phyloP scores from a whole-genome alignment of 2,888 invertebrate species.

The Hirtodrosophila trivittata region DNA sequence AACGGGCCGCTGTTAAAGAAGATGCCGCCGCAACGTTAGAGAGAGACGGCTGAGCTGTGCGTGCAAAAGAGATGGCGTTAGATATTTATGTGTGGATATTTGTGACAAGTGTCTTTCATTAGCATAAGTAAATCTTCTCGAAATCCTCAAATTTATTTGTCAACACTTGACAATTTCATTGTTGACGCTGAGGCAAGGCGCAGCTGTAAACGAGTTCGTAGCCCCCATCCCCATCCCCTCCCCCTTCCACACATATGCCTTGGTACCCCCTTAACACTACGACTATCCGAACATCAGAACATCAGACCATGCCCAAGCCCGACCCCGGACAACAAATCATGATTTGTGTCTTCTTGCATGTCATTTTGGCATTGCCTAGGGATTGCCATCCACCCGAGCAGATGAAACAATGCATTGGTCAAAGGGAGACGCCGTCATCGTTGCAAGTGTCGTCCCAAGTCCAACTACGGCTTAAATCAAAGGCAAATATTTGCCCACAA shows the following conservation, averaged over 20 bases:
- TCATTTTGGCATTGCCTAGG: slow-evolving; percentile 51
- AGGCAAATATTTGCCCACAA: slow-evolving; percentile 74
- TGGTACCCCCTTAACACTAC: background rate
- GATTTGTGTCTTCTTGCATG: slow-evolving; percentile 67
- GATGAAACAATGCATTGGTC: slow-evolving; percentile 57
- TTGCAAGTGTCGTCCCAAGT: slow-evolving; percentile 30
- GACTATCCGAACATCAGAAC: background rate
- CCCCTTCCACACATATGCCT: background rate
- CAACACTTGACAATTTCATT: slow-evolving; percentile 82
- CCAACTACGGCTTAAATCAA: slow-evolving; percentile 77
- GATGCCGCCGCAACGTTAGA: slow-evolving; percentile 48
- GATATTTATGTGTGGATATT: slow-evolving; percentile 57
- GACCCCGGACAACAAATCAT: slow-evolving; percentile 71
- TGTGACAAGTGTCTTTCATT: slow-evolving; percentile 79
- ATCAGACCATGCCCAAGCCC: background rate
- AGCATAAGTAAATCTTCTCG: slow-evolving; percentile 77
- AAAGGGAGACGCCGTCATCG: slow-evolving; percentile 32
- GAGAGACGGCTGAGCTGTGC: slow-evolving; percentile 1
- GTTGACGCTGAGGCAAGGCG: slow-evolving; percentile 62
- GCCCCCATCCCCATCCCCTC: background rate
- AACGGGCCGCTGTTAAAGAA: slow-evolving; percentile 63
- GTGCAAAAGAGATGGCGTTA: slow-evolving; percentile 3
- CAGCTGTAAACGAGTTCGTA: slow-evolving; percentile 58
- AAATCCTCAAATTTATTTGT: slow-evolving; percentile 82
- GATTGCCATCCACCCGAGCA: background rate